Percentiles rank a stretch among this genome's conserved stretches.
These are phyloP conservation scores for Tetraneura akinire DNA, from an alignment of 1,140 invertebrate genomes.

Conservation along the genomic window DNA sequence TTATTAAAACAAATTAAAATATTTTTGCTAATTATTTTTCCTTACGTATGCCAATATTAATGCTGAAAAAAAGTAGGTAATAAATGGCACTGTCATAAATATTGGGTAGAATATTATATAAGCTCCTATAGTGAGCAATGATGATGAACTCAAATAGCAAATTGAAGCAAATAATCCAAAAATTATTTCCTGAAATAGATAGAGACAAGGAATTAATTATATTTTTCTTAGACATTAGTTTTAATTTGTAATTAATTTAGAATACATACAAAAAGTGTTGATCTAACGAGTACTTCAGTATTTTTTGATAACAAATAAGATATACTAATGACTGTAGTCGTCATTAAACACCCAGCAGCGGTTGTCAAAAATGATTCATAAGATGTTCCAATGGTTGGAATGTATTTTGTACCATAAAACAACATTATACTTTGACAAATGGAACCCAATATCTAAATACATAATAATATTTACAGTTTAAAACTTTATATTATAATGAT, in stretches of 20 bases:
- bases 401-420: slow-evolving; percentile 71
- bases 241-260: neutral
- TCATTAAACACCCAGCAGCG: slow-evolving; percentile 72
- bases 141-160: slow-evolving; percentile 34
- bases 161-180: slow-evolving; percentile 35
- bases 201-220: neutral
- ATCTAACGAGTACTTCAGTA: slow-evolving; percentile 70
- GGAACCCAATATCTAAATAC: slow-evolving; percentile 68
- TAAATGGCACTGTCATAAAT: slow-evolving; percentile 18
- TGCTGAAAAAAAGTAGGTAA: slow-evolving; percentile 14
- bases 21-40: neutral
- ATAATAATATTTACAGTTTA: too few relatives aligned
- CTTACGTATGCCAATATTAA: slow-evolving; percentile 43
- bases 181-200: slow-evolving; percentile 39
- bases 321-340: slow-evolving; percentile 69
- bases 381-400: slow-evolving; percentile 68
- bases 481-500: too few relatives aligned
- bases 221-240: neutral
- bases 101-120: slow-evolving; percentile 34
- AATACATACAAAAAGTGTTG: slow-evolving; percentile 76
- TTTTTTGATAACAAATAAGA: slow-evolving; percentile 78
- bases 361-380: slow-evolving; percentile 77
- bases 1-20: neutral
- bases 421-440: slow-evolving; percentile 76
- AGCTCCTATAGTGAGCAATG: slow-evolving; percentile 14